Base-by-base conservation (phyloP, 1,140 invertebrate genomes). In the Ptiloglossa arizonensis region DNA sequence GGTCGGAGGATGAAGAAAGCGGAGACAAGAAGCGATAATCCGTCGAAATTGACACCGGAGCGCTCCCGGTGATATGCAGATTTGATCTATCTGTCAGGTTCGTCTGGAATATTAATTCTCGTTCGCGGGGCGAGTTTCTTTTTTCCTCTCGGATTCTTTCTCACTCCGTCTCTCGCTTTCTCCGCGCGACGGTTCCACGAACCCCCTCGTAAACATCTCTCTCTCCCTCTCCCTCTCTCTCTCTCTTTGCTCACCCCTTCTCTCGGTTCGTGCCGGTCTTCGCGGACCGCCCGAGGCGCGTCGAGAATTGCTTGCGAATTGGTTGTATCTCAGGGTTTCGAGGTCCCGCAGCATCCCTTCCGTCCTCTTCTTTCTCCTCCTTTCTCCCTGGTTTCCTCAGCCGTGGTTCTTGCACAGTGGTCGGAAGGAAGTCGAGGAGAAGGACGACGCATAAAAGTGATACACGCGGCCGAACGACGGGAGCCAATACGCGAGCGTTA, bases 31-130 rank as follows among this genome's bases (percentile, higher is more conserved):
- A 75, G 76, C 80, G 71, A 82, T 90, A 91, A 91, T 90, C 89
- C 90, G 87, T 86, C 85, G 89, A 90, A 90, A 91, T 91, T 91
- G 90, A 91, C 90, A 90, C 89, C 84, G 59, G 41, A 41, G 79
- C 62, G 85, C 83, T 87, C 86, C 87, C 86, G 88, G 86, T 88
- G 88, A 89, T 84, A 90, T 90, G 89, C 90, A 92, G 89, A 91
- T 91, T 92, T 91, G 89, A 92, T 91, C 87, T 90, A 87, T 91
- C 90, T 90, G 91, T 92, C 91, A 92, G 83, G 87, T 89, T 91
- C 90, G 89, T 90, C 89, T 88, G 86, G 87, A 91, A 91, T 91
- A 92, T 91, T 92, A 91, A 92, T 91, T 92, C 87, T 87, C 83
- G 78, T 81, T 60, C 82, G 74, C 50, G 74, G 72, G 38, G 67